phyloP scores from a whole-genome alignment of 2,113 vertebrate genomes.

The Trematomus loennbergii region DNA sequence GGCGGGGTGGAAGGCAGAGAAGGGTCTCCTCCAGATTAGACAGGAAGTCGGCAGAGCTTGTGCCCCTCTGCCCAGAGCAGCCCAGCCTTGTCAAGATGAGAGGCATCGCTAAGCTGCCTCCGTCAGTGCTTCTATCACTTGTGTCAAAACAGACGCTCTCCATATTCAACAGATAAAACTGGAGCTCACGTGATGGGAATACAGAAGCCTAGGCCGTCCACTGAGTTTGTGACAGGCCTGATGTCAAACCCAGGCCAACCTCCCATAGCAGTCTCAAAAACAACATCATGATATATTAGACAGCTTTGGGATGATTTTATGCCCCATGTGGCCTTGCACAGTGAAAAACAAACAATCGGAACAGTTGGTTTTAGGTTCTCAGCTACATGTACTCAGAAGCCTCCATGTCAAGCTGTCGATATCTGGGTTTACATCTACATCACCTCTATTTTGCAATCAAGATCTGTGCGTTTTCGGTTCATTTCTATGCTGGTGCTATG shows the following conservation, averaged over 20 bases:
- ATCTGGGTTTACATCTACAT: too few species aligned
- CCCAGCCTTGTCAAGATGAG: conserved; percentile 75
- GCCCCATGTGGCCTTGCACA: neutral
- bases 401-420: neutral
- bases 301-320: conserved; percentile 39
- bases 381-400: neutral
- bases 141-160: conserved; percentile 74
- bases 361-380: neutral
- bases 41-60: conserved; percentile 62
- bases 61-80: conserved; percentile 70
- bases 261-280: conserved; percentile 34
- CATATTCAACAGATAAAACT: conserved; percentile 77
- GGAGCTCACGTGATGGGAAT: conserved; percentile 68
- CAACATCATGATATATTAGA: conserved; percentile 34
- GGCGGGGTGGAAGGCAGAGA: conserved; percentile 74
- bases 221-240: conserved; percentile 58
- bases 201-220: conserved; percentile 27
- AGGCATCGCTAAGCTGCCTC: conserved; percentile 71
- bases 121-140: conserved; percentile 72
- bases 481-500: neutral
- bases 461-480: neutral
- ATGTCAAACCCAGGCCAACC: conserved; percentile 51
- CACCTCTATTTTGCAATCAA: neutral
- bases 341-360: neutral
- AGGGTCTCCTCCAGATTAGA: conserved; percentile 72